These are phyloP conservation scores for Trachelus stipa DNA, from an alignment of 2,888 invertebrate species.

Conservation along the genomic window DNA sequence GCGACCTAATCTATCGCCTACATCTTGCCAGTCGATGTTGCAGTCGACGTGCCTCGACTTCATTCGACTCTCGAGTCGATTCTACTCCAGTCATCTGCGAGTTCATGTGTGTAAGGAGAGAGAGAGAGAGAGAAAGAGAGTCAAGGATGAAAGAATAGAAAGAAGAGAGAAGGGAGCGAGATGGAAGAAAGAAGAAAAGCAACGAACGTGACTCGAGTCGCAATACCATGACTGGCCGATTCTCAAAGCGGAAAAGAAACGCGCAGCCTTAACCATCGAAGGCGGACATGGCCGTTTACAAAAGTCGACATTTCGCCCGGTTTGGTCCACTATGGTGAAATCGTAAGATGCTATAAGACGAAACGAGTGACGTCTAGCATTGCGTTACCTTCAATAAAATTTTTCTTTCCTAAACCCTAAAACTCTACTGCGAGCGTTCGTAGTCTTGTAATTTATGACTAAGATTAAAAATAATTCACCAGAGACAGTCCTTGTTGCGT, in stretches of 20 bases:
- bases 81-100: background rate
- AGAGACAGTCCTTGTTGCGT: background rate
- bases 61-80: background rate
- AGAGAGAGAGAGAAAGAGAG: background rate
- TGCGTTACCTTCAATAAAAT: background rate
- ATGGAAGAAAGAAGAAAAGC: constrained; percentile 7
- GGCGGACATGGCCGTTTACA: background rate
- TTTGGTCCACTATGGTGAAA: background rate
- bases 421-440: background rate
- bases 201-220: background rate
- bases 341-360: background rate
- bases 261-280: background rate
- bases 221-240: background rate
- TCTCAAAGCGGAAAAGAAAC: background rate
- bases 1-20: constrained; percentile 76
- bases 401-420: background rate
- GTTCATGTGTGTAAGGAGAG: background rate
- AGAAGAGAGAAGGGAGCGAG: constrained; percentile 13
- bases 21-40: constrained; percentile 54
- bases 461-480: background rate
- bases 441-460: background rate
- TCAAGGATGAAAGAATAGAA: constrained; percentile 8
- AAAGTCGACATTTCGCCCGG: background rate
- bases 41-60: background rate
- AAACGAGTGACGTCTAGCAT: background rate